Percentiles rank a stretch among this genome's conserved stretches.
phyloP scores from a whole-genome alignment of 2,888 invertebrate genomes.

The Nomada flava region DNA sequence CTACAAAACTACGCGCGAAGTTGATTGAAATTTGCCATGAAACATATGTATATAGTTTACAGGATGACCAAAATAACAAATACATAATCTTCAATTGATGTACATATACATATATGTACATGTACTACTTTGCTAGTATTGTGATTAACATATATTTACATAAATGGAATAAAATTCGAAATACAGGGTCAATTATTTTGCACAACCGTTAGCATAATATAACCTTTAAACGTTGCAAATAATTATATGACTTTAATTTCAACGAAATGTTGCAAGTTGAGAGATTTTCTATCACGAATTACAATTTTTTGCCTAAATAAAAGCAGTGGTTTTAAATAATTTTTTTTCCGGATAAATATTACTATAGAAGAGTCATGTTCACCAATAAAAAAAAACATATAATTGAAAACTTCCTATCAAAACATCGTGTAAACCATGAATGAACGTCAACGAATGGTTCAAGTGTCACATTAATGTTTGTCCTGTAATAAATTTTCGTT shows the following conservation, averaged over 20 bases:
- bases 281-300: conserved; percentile 26
- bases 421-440: conserved; percentile 23
- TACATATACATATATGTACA: not conserved
- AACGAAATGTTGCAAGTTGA: not conserved
- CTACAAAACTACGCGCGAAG: not conserved
- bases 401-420: conserved; percentile 16
- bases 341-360: conserved; percentile 14
- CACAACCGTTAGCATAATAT: not conserved
- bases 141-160: not conserved
- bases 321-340: conserved; percentile 3
- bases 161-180: conserved; percentile 2
- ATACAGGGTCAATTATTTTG: not conserved
- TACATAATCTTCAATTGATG: not conserved
- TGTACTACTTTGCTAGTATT: not conserved
- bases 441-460: conserved; percentile 19
- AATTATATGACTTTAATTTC: not conserved
- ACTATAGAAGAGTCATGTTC: conserved; percentile 9
- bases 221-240: not conserved
- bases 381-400: conserved; percentile 23
- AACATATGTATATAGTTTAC: not conserved
- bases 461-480: not conserved
- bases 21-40: not conserved
- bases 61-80: conserved; percentile 9
- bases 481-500: conserved; percentile 5
- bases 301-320: conserved; percentile 18